Base-by-base conservation (phyloP, 2,888 invertebrate species). In the Altica lythri region DNA sequence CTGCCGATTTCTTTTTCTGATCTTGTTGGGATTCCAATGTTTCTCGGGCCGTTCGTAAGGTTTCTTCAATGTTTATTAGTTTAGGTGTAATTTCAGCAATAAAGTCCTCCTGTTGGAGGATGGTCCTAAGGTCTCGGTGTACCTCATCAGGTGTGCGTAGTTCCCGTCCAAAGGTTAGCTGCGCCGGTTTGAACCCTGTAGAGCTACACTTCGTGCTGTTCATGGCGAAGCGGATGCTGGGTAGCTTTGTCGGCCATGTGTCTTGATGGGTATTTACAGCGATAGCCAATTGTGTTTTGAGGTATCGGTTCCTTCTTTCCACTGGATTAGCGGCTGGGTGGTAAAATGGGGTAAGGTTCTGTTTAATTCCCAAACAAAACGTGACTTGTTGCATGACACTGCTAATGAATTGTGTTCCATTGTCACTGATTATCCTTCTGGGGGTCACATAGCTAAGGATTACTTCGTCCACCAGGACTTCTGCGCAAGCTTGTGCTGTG, bases 191-290 rank as follows among this genome's bases (percentile, higher is more conserved):
- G 14, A 59, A 61, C 0, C 69, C 68, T 0, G 74, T 74, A 4
- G 60, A n/a, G n/a, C 55, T 32, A 64, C 56, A 30, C 68, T 67
- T 4, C 18, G 30, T 0, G 67, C 65, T 0, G 70, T 75, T 76
- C 68, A 75, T 72, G 0, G 74, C 71, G 46, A 76, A 76, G 0
- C 74, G 55, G 0, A 75, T 70, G 1, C 62, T 46, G 0, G 73
- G 63, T 1, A 77, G 46, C 2, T 68, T 59, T 0, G 66, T 62
- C 2, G 57, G 22, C 73, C 74, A 75, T 1, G 17, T 30, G 1
- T 67, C 68, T 13, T 75, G 74, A 2, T 72, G 42, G 4, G 66
- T 60, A 1, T 62, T 61, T 0, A 69, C 68, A 3, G 69, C 25
- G 4, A 60, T 71, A 0, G 65, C 62, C 0, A 74, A 50, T 55